A percentile compares a stretch with the other conserved stretches of the same genome.
These are phyloP conservation scores for Henricia sp. DNA, from an alignment of 53 echinoderm and acorn worm species.

Conservation along the genomic window DNA sequence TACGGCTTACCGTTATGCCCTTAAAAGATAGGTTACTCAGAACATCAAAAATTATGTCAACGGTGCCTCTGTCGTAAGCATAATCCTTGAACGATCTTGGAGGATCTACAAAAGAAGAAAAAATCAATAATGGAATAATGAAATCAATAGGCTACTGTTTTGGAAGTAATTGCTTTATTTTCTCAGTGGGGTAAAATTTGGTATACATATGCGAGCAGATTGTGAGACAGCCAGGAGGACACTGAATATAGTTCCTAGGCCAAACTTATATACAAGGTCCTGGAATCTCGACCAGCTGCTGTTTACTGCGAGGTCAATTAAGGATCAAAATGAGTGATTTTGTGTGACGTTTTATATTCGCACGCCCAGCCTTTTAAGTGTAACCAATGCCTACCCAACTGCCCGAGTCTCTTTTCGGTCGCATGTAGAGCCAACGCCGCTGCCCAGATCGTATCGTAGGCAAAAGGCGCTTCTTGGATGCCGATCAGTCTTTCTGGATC, in stretches of 20 bases:
- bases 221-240: too few relatives aligned
- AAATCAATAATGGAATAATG: background rate
- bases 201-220: too few relatives aligned
- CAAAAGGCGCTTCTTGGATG: conserved; percentile 68
- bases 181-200: background rate
- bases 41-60: conserved; percentile 67
- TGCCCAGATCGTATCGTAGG: conserved; percentile 85
- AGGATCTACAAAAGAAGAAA: conserved; percentile 60
- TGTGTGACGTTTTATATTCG: background rate
- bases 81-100: conserved; percentile 75
- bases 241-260: too few relatives aligned
- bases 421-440: conserved; percentile 74
- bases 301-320: background rate
- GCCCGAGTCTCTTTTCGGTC: conserved; percentile 64
- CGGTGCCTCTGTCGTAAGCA: conserved; percentile 69
- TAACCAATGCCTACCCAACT: conserved; percentile 30
- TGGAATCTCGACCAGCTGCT: background rate
- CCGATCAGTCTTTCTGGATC: conserved; percentile 59
- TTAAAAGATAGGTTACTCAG: conserved; percentile 81
- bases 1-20: conserved; percentile 74
- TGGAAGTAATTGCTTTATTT: background rate
- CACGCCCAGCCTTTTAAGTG: background rate
- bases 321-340: background rate
- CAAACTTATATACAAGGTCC: too few relatives aligned
- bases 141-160: background rate